A percentile compares a stretch with the other conserved stretches of the same genome.
Conservation (phyloP, 2,888 invertebrate species). For the Drosophila leonis region DNA sequence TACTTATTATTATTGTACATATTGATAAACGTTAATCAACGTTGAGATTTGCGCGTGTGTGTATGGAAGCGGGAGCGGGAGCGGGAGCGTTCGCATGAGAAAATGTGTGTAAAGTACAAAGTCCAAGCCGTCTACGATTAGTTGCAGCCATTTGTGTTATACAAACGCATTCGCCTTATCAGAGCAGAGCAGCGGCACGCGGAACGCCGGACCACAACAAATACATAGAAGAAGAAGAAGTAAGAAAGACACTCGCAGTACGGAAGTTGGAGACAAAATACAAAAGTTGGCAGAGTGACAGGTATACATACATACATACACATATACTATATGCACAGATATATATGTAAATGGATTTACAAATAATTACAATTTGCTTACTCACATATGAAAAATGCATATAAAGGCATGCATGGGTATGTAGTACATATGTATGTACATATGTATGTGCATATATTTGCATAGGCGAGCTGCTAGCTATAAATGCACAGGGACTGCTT, state of each 20-base stretch:
- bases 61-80: too few species aligned
- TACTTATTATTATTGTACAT: constrained; percentile 5
- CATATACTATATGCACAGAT: background rate
- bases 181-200: too few species aligned
- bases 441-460: too few species aligned
- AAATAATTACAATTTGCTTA: background rate
- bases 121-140: constrained; percentile 39
- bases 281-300: constrained; percentile 11
- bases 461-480: background rate
- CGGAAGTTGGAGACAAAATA: constrained; percentile 12
- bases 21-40: constrained; percentile 7
- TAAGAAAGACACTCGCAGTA: constrained; percentile 6
- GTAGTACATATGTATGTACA: background rate
- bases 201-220: constrained; percentile 37
- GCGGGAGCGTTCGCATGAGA: constrained; percentile 12
- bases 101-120: constrained; percentile 45
- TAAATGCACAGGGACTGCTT: background rate
- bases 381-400: too few species aligned
- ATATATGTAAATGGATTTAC: background rate
- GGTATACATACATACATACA: constrained; percentile 1
- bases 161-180: constrained; percentile 43
- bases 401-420: background rate
- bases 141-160: constrained; percentile 19
- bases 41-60: background rate
- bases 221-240: constrained; percentile 22